phyloP scores from a whole-genome alignment of 2,113 vertebrate species.

The Atherinomorus stipes region DNA sequence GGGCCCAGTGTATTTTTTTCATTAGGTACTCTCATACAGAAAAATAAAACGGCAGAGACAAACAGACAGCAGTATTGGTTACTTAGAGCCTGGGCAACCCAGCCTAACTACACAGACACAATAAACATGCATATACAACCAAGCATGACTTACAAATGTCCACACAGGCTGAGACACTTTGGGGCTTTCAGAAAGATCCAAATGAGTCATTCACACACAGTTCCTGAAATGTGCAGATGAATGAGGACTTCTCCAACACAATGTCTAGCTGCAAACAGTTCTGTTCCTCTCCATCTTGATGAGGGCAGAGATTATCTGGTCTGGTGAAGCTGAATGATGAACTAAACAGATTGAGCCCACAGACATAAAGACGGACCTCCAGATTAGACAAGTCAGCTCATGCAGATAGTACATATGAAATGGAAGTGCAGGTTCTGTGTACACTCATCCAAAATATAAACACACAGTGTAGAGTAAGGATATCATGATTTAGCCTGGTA shows the following conservation, averaged over 20 bases:
- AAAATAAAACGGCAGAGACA: conserved; percentile 17
- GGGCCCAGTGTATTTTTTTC: conserved; percentile 66
- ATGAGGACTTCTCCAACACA: conserved; percentile 38
- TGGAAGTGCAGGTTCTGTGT: no score
- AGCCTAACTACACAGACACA: conserved; percentile 37
- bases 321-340: conserved; percentile 41
- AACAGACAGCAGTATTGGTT: conserved; percentile 15
- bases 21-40: conserved; percentile 37
- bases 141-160: conserved; percentile 42
- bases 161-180: conserved; percentile 35
- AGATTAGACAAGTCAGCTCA: conserved; percentile 24
- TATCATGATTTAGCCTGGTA: no score
- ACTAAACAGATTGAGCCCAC: conserved; percentile 45
- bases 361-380: conserved; percentile 26
- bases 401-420: not conserved
- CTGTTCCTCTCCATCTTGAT: conserved; percentile 38
- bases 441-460: no score
- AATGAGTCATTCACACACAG: conserved; percentile 55
- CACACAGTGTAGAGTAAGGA: no score
- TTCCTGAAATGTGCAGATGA: conserved; percentile 48
- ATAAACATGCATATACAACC: conserved; percentile 45
- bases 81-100: conserved; percentile 33
- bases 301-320: conserved; percentile 57
- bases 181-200: conserved; percentile 46
- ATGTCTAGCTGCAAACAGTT: conserved; percentile 17